Evolutionary conservation across 1,140 invertebrate species (phyloP), one percentile per base, ranked within the genome.

Genomic region (Megalopta genalis): DNA sequence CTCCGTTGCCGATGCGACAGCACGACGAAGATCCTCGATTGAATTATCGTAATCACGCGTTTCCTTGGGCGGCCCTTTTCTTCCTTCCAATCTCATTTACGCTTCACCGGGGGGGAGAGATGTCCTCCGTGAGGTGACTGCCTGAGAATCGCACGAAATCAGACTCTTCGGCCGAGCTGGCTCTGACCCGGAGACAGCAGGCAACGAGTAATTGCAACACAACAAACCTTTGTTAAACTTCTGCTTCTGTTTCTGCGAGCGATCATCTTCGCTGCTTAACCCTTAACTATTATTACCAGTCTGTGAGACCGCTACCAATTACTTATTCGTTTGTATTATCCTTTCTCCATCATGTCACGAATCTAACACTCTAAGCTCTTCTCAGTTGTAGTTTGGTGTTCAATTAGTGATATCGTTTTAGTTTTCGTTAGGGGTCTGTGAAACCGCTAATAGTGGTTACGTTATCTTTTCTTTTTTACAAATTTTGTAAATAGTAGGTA

Each of bases 31-130:
- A 85, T 83, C 77, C 80, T 79, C 78, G 70, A 87, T 88, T 81
- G 81, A 88, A 87, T 88, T 87, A 87, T 88, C 86, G 85, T 83
- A 85, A 88, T 88, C 81, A 87, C 73, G 71, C 81, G 71, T 77
- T 77, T 72, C 68, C 80, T 70, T 63, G 21, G 49, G 49, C 63
- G 32, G 64, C 16, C 77, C 65, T 74, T 81, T 85, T 72, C 82
- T 71, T 82, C 82, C 76, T 59, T 86, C 60, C 80, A 82, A 84
- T 86, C 83, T 87, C 80, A 88, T 88, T 88, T 88, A 79, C 74
- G 76, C 86, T 76, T 74, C 69, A 62, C 62, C 21, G 8, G 21
- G 54, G 42, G 23, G 27, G 64, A 32, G 65, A 59, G 64, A 59
- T 25, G 27, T 32, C 42, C 75, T 86, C 46, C 77, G 82, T 84